These are phyloP conservation scores for Siderastrea radians DNA, from an alignment of 92 coral and sea anemone species.

Conservation along the genomic window DNA sequence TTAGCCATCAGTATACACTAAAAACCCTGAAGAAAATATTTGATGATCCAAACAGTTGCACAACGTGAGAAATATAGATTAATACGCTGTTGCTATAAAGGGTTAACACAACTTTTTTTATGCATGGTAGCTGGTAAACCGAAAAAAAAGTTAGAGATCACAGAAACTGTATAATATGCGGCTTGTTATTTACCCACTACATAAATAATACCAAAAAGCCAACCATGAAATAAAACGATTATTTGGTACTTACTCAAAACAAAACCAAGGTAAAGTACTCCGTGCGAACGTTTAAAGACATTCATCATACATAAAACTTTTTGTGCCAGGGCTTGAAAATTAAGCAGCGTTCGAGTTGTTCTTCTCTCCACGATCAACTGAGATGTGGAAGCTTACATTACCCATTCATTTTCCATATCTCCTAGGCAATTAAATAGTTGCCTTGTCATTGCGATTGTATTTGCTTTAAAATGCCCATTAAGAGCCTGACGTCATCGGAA, in stretches of 20 bases:
- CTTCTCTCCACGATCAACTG: neutral
- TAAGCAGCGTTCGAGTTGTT: neutral
- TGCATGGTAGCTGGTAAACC: no score
- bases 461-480: neutral
- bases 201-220: no score
- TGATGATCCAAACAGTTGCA: no score
- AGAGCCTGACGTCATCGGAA: neutral
- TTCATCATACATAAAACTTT: neutral
- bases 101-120: no score
- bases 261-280: neutral
- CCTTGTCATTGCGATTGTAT: neutral
- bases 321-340: no score
- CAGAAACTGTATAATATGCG: no score
- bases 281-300: neutral
- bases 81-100: no score
- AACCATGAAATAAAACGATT: neutral
- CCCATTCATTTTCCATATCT: neutral
- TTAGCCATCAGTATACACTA: no score
- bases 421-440: neutral
- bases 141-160: no score
- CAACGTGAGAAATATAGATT: no score
- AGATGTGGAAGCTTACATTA: neutral
- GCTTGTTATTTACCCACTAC: no score
- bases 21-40: no score
- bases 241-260: slow-evolving; percentile 7